Evolutionary conservation across 2,797 vertebrate genomes (phyloP), one percentile per base, ranked within the genome.

Genomic region (Rallus crepitans): DNA sequence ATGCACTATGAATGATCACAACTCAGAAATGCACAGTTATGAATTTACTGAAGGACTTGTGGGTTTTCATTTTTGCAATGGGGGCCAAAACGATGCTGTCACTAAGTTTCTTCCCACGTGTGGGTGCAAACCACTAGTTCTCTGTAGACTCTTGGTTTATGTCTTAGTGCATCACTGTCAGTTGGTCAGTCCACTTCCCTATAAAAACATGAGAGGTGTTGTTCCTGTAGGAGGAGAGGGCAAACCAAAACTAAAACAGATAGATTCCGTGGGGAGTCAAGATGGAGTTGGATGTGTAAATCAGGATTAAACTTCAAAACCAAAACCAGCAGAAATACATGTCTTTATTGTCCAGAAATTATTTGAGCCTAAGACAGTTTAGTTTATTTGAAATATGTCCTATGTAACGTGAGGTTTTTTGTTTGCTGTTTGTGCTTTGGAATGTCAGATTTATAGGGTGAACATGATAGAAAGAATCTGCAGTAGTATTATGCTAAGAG

Each of bases 91-190:
- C 66, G 25, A 27, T 3, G 5, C 48, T 82, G 59, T 89, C 73
- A 33, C 63, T 90, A 63, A 85, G 60, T 33, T 89, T 52, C 60
- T 94, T 94, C 89, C 75, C 84, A 80, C 48, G 53, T 70, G 82
- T 96, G 93, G 37, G 68, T 80, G 91, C 71, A 92, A 95, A 80
- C 52, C 75, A 71, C 78, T 75, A 35, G 55, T 82, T 93, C 28
- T 93, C 83, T 93, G 40, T 69, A 75, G 89, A 69, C 59, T 87
- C 64, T 79, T 92, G 27, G 35, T 85, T 89, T 92, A 33, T 80
- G 89, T 92, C 82, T 79, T 30, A 65, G 55, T 57, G 16, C 21
- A 64, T 60, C n/a, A 12, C 45, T 87, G 39, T 89, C 37, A 60
- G 45, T 65, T 80, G 72, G 23, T 80, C 60, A 31, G 18, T 91